Evolutionary conservation across 2,888 invertebrate genomes (phyloP), one percentile per base, ranked within the genome.

Genomic region (Mamestra brassicae): DNA sequence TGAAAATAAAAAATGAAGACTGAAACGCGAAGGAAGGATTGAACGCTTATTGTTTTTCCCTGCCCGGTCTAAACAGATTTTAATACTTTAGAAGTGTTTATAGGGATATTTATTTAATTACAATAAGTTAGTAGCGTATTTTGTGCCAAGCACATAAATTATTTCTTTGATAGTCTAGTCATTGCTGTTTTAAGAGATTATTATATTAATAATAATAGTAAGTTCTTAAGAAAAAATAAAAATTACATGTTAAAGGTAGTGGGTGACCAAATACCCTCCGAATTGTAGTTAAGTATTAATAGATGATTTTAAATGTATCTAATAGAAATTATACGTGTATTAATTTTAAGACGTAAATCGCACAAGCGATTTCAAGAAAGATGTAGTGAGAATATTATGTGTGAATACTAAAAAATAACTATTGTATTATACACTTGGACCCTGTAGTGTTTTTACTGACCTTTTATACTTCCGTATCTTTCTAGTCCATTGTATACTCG

Each of bases 361-460:
- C 87, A 61, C n/a, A 85, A 77, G 92, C 92, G 93, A 91, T 90
- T 82, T 84, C 91, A 90, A 90, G 95, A 95, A 95, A 94, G 94
- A 91, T 90, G 94, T 95, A 95, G 95, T 95, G 95, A 95, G 95
- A 96, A 89, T 88, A 89, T 85, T 90, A 88, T 87, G 83, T 89
- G 88, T 87, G 84, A 86, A 90, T 92, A 89, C 86, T 83, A 87
- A 87, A 88, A 84, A 85, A 69, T 78, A 85, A 87, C 80, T 88
- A 93, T 90, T 93, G 93, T 94, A 94, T 92, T 93, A 92, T 94
- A 94, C 90, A 94, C 91, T 89, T 92, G 93, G 91, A 85, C 88
- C 93, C 94, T 87, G 92, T 95, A 95, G 95, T 93, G 90, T 96
- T 96, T 96, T 93, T 95, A 95, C 94, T 89, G 91, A 93, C 93